Conservation (phyloP, 2,113 vertebrate species). For the Megaptera novaeangliae region DNA sequence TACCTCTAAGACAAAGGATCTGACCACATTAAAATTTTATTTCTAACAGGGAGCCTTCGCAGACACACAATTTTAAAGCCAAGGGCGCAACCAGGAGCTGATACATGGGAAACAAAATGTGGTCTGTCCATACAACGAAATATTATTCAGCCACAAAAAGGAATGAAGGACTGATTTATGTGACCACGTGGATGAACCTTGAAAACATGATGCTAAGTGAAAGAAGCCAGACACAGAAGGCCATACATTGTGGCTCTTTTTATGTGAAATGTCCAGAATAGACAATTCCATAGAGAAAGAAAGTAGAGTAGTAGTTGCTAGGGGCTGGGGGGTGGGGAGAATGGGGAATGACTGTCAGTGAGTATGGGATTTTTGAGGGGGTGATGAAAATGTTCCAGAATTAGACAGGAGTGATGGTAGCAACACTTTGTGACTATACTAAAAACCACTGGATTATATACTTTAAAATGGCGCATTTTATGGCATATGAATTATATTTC, state of each 20-base stretch:
- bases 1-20: not conserved
- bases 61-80: not conserved
- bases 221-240: rapidly evolving
- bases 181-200: rapidly evolving
- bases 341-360: not conserved
- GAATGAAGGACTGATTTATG: not conserved
- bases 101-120: rapidly evolving
- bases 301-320: not conserved
- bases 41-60: not conserved
- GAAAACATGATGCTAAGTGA: too few species aligned
- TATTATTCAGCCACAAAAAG: not conserved
- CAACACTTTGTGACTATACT: too few species aligned
- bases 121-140: too few species aligned
- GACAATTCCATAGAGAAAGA: not conserved
- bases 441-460: too few species aligned
- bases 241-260: rapidly evolving
- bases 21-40: too few species aligned
- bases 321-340: not conserved
- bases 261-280: not conserved
- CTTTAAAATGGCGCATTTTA: not conserved
- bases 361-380: not conserved
- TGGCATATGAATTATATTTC: not conserved
- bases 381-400: not conserved
- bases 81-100: rapidly evolving
- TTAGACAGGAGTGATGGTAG: not conserved